Conservation (phyloP, 2,888 invertebrate genomes). For the Drosophila mimetica region DNA sequence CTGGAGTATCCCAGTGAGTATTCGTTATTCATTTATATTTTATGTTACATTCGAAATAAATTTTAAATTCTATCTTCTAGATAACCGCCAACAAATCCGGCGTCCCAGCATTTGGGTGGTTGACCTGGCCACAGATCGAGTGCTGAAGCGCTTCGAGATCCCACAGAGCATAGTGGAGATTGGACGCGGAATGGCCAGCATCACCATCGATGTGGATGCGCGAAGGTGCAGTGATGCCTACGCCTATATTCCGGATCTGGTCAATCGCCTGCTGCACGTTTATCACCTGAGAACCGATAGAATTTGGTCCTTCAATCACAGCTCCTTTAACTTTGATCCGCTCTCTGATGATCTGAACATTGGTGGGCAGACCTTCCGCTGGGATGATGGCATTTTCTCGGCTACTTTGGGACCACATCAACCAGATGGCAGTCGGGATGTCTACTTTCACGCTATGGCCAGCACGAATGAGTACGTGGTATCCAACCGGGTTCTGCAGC, state of each 20-base stretch:
- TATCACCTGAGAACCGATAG: conserved; percentile 84
- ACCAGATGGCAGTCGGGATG: conserved; percentile 86
- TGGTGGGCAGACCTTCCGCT: conserved; percentile 89
- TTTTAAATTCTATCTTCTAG: conserved; percentile 41
- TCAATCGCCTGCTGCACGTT: conserved; percentile 81
- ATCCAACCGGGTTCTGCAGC: conserved; percentile 87
- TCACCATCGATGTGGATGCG: conserved; percentile 87
- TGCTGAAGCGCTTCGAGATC: conserved; percentile 86
- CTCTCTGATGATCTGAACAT: conserved; percentile 88
- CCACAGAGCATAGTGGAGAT: conserved; percentile 82
- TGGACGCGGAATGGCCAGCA: conserved; percentile 87
- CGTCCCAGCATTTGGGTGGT: conserved; percentile 88
- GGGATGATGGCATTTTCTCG: conserved; percentile 93
- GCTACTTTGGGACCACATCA: conserved; percentile 86
- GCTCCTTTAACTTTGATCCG: conserved; percentile 91
- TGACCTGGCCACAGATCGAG: conserved; percentile 87
- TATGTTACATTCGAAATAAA: neutral
- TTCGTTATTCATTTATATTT: no score
- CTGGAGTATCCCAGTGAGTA: conserved; percentile 88
- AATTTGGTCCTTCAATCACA: conserved; percentile 90
- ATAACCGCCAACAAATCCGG: conserved; percentile 84
- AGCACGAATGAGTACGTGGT: conserved; percentile 89
- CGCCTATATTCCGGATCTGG: conserved; percentile 88
- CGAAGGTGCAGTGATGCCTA: conserved; percentile 87
- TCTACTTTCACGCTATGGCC: conserved; percentile 92